A percentile compares a stretch with the other conserved stretches of the same genome.
These are phyloP conservation scores for Macquaria australasica DNA, from an alignment of 2,113 vertebrate species.

Conservation along the genomic window DNA sequence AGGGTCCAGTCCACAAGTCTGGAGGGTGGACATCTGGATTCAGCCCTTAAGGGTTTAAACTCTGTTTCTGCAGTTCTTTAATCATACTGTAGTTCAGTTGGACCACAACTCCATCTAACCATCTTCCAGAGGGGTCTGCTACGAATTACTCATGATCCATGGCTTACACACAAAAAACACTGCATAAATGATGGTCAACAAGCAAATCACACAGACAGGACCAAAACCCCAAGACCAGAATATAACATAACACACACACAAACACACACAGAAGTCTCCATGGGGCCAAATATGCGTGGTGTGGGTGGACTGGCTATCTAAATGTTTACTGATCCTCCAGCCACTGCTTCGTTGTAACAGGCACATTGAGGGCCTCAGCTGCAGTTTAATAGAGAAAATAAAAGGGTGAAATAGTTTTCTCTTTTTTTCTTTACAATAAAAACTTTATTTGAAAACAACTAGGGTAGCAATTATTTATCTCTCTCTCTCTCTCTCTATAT, in stretches of 20 bases:
- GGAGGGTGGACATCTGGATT: slow-evolving; percentile 8
- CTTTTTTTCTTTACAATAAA: background rate
- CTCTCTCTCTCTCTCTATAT: too few relatives aligned
- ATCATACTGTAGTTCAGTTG: slow-evolving; percentile 39
- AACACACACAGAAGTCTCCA: slow-evolving; percentile 40
- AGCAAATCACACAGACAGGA: slow-evolving; percentile 38
- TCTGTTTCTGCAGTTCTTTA: slow-evolving; percentile 22
- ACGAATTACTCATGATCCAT: slow-evolving; percentile 20
- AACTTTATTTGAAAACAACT: background rate
- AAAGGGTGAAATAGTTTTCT: background rate
- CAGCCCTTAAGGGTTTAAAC: background rate
- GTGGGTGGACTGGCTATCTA: slow-evolving; percentile 59
- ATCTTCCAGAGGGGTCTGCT: slow-evolving; percentile 33
- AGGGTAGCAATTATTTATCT: background rate
- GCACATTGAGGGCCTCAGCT: slow-evolving; percentile 20
- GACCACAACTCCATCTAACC: slow-evolving; percentile 25
- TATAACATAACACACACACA: slow-evolving; percentile 34
- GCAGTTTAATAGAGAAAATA: slow-evolving; percentile 25
- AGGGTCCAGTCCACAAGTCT: background rate
- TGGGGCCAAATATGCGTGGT: slow-evolving; percentile 44
- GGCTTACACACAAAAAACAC: slow-evolving; percentile 35
- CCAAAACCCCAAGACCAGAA: slow-evolving; percentile 47
- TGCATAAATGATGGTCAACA: slow-evolving; percentile 58
- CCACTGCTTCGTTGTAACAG: background rate
- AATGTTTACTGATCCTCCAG: slow-evolving; percentile 65